phyloP scores from a whole-genome alignment of 2,888 invertebrate genomes.

The Drosophila merina region DNA sequence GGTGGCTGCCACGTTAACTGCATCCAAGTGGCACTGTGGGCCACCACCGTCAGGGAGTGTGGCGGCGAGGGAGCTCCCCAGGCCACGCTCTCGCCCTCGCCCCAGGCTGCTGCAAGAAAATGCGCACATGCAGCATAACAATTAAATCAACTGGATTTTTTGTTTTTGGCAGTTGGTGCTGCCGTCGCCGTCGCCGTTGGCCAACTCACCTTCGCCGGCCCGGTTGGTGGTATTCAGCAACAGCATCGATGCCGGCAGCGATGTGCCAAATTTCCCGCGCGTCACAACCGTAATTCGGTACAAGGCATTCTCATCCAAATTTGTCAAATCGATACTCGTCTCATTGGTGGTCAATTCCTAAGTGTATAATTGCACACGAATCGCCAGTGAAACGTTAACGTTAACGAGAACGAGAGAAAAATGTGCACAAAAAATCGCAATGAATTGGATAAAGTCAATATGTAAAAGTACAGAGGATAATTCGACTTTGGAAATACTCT shows the following conservation, averaged over 20 bases:
- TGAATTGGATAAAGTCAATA: slow-evolving; percentile 8
- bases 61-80: slow-evolving; percentile 91
- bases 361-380: slow-evolving; percentile 59
- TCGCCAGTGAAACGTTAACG: slow-evolving; percentile 32
- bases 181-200: not conserved
- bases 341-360: slow-evolving; percentile 90
- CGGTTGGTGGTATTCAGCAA: slow-evolving; percentile 87
- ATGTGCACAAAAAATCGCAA: slow-evolving; percentile 26
- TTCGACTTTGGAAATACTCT: slow-evolving; percentile 11
- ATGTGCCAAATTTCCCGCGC: slow-evolving; percentile 90
- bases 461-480: not conserved
- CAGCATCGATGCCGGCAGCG: slow-evolving; percentile 92
- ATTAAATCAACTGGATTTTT: slow-evolving; percentile 29
- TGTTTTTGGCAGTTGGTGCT: slow-evolving; percentile 15
- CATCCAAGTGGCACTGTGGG: slow-evolving; percentile 92
- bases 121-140: slow-evolving; percentile 22
- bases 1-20: slow-evolving; percentile 94
- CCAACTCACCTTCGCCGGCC: slow-evolving; percentile 69
- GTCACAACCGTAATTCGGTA: slow-evolving; percentile 93
- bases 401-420: slow-evolving; percentile 37
- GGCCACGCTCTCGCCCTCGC: slow-evolving; percentile 52
- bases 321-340: slow-evolving; percentile 86
- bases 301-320: slow-evolving; percentile 88
- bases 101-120: slow-evolving; percentile 26
- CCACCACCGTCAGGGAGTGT: slow-evolving; percentile 90